These are phyloP conservation scores for Colostygia pectinataria DNA, from an alignment of 2,888 invertebrate genomes.

Conservation along the genomic window DNA sequence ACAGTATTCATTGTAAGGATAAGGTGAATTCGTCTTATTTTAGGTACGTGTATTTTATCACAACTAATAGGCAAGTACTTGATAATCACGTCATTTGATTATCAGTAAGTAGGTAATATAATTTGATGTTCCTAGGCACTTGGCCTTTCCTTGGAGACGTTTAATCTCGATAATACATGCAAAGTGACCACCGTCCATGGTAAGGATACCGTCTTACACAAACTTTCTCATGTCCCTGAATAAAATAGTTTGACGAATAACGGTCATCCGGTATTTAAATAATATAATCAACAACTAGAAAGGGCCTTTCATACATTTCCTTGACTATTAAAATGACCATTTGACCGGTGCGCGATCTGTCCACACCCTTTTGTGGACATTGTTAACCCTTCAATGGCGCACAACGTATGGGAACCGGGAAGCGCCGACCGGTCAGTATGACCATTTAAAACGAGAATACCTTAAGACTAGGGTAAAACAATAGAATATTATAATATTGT, in stretches of 20 bases:
- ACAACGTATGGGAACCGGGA: conserved; percentile 79
- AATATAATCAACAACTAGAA: conserved; percentile 76
- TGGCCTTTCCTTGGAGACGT: conserved; percentile 5
- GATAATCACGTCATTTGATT: neutral
- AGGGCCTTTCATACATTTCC: conserved; percentile 77
- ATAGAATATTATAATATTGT: conserved; percentile 14
- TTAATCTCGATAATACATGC: conserved; percentile 14
- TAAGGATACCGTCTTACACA: conserved; percentile 17
- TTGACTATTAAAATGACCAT: conserved; percentile 74
- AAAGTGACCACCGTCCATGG: conserved; percentile 21
- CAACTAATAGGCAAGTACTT: too few relatives aligned
- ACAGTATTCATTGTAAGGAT: too few relatives aligned
- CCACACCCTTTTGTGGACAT: conserved; percentile 77
- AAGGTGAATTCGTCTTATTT: too few relatives aligned
- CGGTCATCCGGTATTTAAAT: conserved; percentile 75
- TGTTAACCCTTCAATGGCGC: conserved; percentile 69
- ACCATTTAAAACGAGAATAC: conserved; percentile 65
- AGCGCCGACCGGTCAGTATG: conserved; percentile 59
- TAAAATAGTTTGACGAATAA: conserved; percentile 73
- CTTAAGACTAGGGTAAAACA: conserved; percentile 29
- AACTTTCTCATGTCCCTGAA: conserved; percentile 73
- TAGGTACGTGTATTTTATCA: too few relatives aligned
- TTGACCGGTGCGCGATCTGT: conserved; percentile 77
- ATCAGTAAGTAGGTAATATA: neutral
- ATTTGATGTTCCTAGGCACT: neutral